A percentile compares a stretch with the other conserved stretches of the same genome.
Evolutionary conservation across 2,113 vertebrate species (phyloP).

Genomic region (Pristiophorus japonicus): DNA sequence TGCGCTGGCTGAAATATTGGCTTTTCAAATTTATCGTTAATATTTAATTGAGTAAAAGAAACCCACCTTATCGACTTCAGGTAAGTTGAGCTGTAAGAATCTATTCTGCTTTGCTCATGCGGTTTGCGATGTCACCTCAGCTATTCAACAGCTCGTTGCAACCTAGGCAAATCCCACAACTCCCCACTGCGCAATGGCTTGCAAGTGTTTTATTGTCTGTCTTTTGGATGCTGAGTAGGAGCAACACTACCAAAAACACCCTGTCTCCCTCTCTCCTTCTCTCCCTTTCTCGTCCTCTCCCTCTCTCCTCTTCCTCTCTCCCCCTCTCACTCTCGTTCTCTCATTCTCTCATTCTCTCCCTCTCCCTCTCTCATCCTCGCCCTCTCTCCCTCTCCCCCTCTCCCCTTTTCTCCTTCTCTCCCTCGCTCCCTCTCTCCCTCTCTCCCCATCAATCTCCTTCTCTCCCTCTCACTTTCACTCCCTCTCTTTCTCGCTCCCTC

Average conservation of each 20-base stretch:
- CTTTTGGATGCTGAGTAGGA: not conserved
- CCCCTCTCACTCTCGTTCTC: too few relatives aligned
- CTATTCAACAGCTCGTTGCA: not conserved
- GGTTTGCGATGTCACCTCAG: not conserved
- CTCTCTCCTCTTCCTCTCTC: not conserved
- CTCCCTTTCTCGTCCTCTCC: constrained; percentile 22
- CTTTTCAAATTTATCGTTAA: not conserved
- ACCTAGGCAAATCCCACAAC: not conserved
- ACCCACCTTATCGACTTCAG: not conserved
- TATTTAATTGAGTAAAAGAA: not conserved
- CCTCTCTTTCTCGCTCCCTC: too few relatives aligned
- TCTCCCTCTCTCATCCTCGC: too few relatives aligned
- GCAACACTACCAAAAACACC: not conserved
- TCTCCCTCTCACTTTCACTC: too few relatives aligned
- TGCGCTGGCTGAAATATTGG: not conserved
- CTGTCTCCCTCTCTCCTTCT: not conserved
- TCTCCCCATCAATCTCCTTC: too few relatives aligned
- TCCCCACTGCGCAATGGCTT: not conserved
- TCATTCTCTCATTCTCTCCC: too few relatives aligned
- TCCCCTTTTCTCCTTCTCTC: too few relatives aligned
- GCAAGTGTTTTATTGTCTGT: not conserved
- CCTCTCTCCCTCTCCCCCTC: too few relatives aligned
- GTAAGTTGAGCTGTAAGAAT: not conserved
- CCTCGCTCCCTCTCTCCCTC: too few relatives aligned
- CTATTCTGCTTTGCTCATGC: not conserved